Conservation (phyloP, 2,888 invertebrate genomes). For the Morinoia aosen region DNA sequence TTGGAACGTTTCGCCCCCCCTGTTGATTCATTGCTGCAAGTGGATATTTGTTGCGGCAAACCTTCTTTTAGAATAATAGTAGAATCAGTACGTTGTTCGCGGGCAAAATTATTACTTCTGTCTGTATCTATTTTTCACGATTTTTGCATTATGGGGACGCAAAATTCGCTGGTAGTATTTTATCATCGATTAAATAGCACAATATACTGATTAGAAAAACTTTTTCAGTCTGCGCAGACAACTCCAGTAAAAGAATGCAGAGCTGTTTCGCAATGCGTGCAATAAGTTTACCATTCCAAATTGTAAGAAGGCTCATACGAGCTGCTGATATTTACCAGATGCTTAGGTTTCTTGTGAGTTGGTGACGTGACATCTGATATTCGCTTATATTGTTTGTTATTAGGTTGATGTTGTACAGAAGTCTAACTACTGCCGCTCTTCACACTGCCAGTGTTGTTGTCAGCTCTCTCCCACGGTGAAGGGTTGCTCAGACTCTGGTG, state of each 20-base stretch:
- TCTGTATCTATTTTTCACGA: neutral
- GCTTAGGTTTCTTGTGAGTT: neutral
- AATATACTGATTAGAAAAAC: neutral
- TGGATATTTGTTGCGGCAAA: neutral
- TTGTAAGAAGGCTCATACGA: neutral
- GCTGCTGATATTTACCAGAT: constrained; percentile 15
- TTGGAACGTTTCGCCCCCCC: neutral
- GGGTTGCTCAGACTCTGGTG: neutral
- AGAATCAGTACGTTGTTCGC: neutral
- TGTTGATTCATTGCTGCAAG: neutral
- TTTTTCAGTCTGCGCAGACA: neutral
- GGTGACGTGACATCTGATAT: neutral
- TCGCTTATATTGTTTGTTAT: constrained; percentile 12
- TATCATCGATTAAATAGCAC: neutral
- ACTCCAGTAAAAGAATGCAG: neutral
- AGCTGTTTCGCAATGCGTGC: neutral
- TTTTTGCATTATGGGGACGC: neutral
- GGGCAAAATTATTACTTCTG: neutral
- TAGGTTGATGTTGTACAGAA: constrained; percentile 12
- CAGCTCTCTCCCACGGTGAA: neutral
- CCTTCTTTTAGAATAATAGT: neutral
- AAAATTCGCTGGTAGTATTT: neutral
- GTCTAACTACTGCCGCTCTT: constrained; percentile 4
- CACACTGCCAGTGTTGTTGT: neutral
- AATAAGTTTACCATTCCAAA: constrained; percentile 33